A percentile compares a stretch with the other conserved stretches of the same genome.
Conservation (phyloP, 2,797 vertebrate species). For the Gobionotothen gibberifrons region DNA sequence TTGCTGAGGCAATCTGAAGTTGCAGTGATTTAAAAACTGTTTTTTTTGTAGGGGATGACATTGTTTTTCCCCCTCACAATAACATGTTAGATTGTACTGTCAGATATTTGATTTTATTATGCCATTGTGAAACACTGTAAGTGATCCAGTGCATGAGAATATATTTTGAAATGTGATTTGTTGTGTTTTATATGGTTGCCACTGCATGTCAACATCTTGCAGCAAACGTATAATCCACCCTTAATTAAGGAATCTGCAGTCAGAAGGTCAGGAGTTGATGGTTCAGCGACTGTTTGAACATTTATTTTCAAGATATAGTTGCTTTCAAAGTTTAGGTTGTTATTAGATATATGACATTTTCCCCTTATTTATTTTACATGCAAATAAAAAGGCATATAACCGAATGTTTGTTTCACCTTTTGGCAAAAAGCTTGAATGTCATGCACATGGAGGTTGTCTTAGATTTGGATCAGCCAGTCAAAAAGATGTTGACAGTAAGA, state of each 20-base stretch:
- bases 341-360: constrained; percentile 45
- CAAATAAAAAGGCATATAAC: constrained; percentile 51
- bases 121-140: constrained; percentile 54
- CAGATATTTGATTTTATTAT: constrained; percentile 47
- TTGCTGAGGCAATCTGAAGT: constrained; percentile 78
- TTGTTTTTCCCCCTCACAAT: constrained; percentile 66
- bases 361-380: constrained; percentile 60
- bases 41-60: constrained; percentile 78
- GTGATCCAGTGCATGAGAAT: constrained; percentile 41
- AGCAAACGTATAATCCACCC: constrained; percentile 32
- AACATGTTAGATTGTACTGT: constrained; percentile 70
- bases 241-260: constrained; percentile 31
- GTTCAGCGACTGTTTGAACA: constrained; percentile 58
- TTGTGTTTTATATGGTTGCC: constrained; percentile 47
- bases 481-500: constrained; percentile 66
- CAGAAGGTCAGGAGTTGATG: constrained; percentile 43
- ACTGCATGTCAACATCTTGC: constrained; percentile 49
- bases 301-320: constrained; percentile 60
- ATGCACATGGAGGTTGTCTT: constrained; percentile 46
- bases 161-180: constrained; percentile 35
- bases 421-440: constrained; percentile 57
- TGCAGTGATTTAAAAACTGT: constrained; percentile 76
- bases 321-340: constrained; percentile 58
- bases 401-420: constrained; percentile 60
- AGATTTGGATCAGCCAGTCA: constrained; percentile 49